These are phyloP conservation scores for Neomonachus schauinslandi DNA, from an alignment of 2,113 vertebrate genomes.

Conservation along the genomic window DNA sequence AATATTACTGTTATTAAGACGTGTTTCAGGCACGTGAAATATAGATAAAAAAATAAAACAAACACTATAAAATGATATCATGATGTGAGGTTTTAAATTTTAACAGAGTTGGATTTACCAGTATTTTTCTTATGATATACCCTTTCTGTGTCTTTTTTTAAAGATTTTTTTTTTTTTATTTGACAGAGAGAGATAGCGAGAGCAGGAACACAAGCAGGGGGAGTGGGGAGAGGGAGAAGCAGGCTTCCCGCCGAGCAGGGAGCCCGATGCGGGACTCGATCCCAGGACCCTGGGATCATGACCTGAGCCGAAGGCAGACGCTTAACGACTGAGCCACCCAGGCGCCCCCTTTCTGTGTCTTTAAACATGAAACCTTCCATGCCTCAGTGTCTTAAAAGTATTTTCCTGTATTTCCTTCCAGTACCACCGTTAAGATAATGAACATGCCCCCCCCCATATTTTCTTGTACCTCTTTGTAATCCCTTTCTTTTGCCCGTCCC, in stretches of 20 bases:
- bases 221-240: too few species aligned
- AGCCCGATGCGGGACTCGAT: too few species aligned
- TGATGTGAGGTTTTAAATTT: not conserved
- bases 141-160: not conserved
- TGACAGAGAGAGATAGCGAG: too few species aligned
- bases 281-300: too few species aligned
- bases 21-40: not conserved
- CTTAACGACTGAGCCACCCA: too few species aligned
- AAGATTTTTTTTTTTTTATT: too few species aligned
- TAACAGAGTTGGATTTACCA: not conserved
- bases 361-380: not conserved
- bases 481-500: not conserved
- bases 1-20: not conserved
- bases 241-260: too few species aligned
- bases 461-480: not conserved
- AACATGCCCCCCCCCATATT: not conserved
- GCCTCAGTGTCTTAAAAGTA: not conserved
- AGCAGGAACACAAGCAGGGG: too few species aligned
- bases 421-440: not conserved
- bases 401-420: slow-evolving; percentile 5
- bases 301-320: too few species aligned
- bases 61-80: not conserved
- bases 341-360: not conserved
- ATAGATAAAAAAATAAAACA: not conserved
- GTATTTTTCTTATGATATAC: not conserved